Evolutionary conservation across 2,888 invertebrate genomes (phyloP).

Genomic region (Dione vanillae): DNA sequence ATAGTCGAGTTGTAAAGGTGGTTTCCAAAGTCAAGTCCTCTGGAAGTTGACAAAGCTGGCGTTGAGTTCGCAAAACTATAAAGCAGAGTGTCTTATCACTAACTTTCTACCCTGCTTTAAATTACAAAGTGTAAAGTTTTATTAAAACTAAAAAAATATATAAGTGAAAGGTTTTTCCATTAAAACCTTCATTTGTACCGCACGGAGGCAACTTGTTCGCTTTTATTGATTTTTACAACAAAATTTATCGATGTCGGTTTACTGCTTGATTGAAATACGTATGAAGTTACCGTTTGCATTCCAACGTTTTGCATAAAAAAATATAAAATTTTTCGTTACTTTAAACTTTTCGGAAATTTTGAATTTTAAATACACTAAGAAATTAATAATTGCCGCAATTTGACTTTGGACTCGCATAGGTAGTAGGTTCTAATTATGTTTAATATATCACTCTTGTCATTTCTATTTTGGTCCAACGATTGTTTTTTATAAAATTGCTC

Average conservation of each 20-base stretch:
- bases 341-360: background rate
- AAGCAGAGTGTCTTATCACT: no score
- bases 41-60: no score
- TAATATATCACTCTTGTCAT: no score
- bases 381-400: background rate
- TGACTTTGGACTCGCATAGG: no score
- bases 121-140: no score
- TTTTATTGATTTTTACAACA: slow-evolving; percentile 32
- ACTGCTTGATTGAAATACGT: slow-evolving; percentile 25
- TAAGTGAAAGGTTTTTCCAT: background rate
- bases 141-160: background rate
- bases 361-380: background rate
- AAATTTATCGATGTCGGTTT: slow-evolving; percentile 30
- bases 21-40: no score
- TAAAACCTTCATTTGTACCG: background rate
- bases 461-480: no score
- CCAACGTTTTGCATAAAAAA: background rate
- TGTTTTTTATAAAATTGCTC: no score
- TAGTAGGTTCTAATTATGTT: no score
- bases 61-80: no score
- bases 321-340: background rate
- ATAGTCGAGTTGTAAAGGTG: no score
- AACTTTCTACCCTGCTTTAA: no score
- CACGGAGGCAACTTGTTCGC: background rate
- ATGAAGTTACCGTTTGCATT: slow-evolving; percentile 10